These are phyloP conservation scores for Nomada lathburiana DNA, from an alignment of 2,888 invertebrate genomes.

Conservation along the genomic window DNA sequence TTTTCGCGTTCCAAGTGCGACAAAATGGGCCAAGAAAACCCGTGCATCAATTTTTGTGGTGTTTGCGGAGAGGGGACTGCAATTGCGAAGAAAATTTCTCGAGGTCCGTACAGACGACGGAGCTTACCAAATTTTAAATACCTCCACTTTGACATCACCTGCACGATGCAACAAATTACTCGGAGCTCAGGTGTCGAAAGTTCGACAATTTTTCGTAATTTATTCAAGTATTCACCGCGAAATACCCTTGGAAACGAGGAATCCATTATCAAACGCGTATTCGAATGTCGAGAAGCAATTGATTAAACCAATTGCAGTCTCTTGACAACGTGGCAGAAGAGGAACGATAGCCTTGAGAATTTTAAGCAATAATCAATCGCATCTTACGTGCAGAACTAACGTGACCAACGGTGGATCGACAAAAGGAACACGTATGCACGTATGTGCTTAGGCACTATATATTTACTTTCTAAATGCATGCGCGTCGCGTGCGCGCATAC, in stretches of 20 bases:
- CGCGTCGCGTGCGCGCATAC: slow-evolving; percentile 25
- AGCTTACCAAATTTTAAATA: too few species aligned
- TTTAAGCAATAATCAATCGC: not conserved
- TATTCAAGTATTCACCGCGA: not conserved
- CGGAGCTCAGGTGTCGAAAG: too few species aligned
- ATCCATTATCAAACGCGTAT: not conserved
- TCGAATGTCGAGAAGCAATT: not conserved
- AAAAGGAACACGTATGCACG: not conserved
- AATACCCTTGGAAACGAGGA: not conserved
- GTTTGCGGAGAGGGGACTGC: too few species aligned
- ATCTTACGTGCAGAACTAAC: not conserved
- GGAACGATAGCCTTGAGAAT: slow-evolving; percentile 25
- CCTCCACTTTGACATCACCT: too few species aligned
- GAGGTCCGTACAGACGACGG: too few species aligned
- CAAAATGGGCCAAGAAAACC: too few species aligned
- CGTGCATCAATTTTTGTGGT: too few species aligned
- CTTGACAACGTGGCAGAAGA: not conserved
- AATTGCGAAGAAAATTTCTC: too few species aligned
- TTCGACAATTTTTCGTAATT: not conserved
- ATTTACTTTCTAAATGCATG: slow-evolving; percentile 59
- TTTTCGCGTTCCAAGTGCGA: too few species aligned
- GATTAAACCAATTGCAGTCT: not conserved
- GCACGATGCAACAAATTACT: too few species aligned
- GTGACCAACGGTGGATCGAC: not conserved
- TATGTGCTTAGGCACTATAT: not conserved